A percentile compares a stretch with the other conserved stretches of the same genome.
Conservation (phyloP, 53 echinoderm and acorn worm genomes). For the Luidia sarsii region DNA sequence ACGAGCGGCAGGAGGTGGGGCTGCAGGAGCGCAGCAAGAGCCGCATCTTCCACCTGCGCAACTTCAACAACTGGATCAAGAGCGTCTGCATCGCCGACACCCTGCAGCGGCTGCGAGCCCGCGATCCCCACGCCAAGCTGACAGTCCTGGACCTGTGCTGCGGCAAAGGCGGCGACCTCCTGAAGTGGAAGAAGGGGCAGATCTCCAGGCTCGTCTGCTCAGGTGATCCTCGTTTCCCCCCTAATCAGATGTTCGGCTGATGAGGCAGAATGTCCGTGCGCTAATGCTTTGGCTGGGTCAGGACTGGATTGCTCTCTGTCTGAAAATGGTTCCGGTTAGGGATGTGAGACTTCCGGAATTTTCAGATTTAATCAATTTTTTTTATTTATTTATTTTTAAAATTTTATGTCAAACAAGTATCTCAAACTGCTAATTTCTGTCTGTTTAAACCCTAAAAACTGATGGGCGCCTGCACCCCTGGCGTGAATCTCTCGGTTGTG, state of each 20-base stretch:
- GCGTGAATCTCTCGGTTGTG: too few relatives aligned
- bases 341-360: too few relatives aligned
- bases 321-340: too few relatives aligned
- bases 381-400: too few relatives aligned
- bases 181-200: conserved; percentile 95
- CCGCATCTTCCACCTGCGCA: conserved; percentile 85
- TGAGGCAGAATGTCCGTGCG: too few relatives aligned
- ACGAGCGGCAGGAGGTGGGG: conserved; percentile 84
- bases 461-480: too few relatives aligned
- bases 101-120: conserved; percentile 53
- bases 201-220: conserved; percentile 90
- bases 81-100: conserved; percentile 85
- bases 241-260: too few relatives aligned
- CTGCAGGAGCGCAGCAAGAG: conserved; percentile 75
- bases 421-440: too few relatives aligned
- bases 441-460: too few relatives aligned
- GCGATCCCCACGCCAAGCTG: conserved; percentile 41
- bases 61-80: conserved; percentile 99
- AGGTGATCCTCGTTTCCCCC: conserved; percentile 66
- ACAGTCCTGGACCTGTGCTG: conserved; percentile 91
- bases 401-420: too few relatives aligned
- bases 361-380: not conserved
- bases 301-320: too few relatives aligned
- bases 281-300: too few relatives aligned
- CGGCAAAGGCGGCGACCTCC: conserved; percentile 95